Evolutionary conservation across 2,113 vertebrate genomes (phyloP), one percentile per base, ranked within the genome.

Genomic region (Macquaria ambigua): DNA sequence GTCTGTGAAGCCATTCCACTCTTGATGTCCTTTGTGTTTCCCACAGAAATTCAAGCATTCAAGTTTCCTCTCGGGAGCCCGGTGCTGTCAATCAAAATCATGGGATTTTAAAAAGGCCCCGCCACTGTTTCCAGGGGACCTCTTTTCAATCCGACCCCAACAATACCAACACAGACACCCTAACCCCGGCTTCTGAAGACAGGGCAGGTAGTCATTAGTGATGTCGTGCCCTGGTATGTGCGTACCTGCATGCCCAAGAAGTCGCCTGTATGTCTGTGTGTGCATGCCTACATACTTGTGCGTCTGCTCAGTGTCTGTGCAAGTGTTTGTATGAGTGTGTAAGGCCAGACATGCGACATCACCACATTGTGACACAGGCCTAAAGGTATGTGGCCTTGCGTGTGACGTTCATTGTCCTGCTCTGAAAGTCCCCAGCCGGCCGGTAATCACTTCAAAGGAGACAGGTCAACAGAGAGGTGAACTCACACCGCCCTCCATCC

Each of bases 371-470:
- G 94, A 93, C 92, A 91, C 90, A 89, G 90, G 71, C 85, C 77
- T 76, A 64, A 73, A 92, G 90, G 93, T 93, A 95, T 95, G 93
- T 70, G 85, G 86, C 82, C 87, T 90, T 62, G 86, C 88, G 56
- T 93, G 91, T 86, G 81, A 83, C 50, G 79, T 87, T 89, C 89
- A 90, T 94, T 94, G 94, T 95, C 87, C 86, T 73, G 37, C 83
- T 83, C 87, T 89, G 62, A 87, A 90, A 91, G 89, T 92, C 90
- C 88, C 79, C 82, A 72, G 82, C 86, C 82, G 77, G 86, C 68
- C 87, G 3, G 79, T 87, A 93, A 94, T 95, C 92, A 91, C 93
- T 95, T 96, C 93, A 95, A 95, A 94, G 92, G 64, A 92, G 83
- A 71, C 88, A 82, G 94, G 93, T 93, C 94, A 94, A 63, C 69